Evolutionary conservation across 2,113 vertebrate genomes (phyloP), one percentile per base, ranked within the genome.

Genomic region (Lepus timidus): DNA sequence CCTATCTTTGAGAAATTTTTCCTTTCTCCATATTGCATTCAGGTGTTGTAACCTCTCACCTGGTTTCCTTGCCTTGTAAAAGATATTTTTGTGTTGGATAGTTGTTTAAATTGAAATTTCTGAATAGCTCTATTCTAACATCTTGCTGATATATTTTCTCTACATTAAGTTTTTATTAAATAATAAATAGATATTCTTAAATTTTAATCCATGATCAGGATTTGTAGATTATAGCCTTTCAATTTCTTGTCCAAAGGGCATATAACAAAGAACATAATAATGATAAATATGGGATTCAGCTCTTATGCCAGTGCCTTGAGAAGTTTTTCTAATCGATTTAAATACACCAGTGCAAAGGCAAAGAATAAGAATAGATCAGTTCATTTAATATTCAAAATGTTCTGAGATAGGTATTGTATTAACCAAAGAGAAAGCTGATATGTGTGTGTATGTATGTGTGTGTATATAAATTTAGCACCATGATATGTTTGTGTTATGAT

Each of bases 141-240:
- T 14, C 9, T 44, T 33, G 1, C 27, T 51, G 64, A 52, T 17
- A 64, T 93, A 3, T 12, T 8, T 71, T 31, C 44, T 73, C 4
- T 67, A 9, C 12, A 64, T 79, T 61, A 58, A 86, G 90, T 62
- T 82, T 44, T 76, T 73, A 9, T 87, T 82, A 74, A 68, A 49
- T 67, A 94, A 51, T 81, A 85, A 36, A 31, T 49, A 91, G 79
- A 65, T 74, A 39, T 4, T 11, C 4, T 83, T 67, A 49, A 29
- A 5, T 87, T 44, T 55, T 84, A 80, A 96, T 14, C 2, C 7
- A 68, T 29, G 3, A 1, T 25, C 1, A 84, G 44, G 1, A 70
- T 75, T 52, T 93, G 25, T 80, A 75, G 29, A 51, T 91, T 20
- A 85, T 75, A 52, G 2, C 52, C 8, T 55, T 68, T 74, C 64